Conservation (phyloP, 2,797 vertebrate genomes). For the Gadopsis bispinosus region DNA sequence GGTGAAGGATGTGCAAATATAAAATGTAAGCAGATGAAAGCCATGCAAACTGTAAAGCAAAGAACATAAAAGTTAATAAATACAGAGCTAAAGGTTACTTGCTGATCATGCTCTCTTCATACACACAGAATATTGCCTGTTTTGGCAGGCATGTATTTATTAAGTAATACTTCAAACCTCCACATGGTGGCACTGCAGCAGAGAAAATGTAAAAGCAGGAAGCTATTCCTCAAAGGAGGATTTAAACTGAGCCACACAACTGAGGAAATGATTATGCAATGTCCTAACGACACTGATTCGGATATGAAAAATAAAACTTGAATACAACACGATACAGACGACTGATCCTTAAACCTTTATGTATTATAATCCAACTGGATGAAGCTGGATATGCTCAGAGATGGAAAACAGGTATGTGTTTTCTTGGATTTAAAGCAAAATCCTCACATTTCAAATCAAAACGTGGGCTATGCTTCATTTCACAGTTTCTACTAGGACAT, state of each 20-base stretch:
- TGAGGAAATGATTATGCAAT: constrained; percentile 22
- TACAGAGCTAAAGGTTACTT: constrained; percentile 68
- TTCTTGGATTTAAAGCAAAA: constrained; percentile 20
- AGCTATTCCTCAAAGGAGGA: constrained; percentile 19
- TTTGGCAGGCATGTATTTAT: constrained; percentile 37
- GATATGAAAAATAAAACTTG: constrained; percentile 17
- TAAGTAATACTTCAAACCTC: constrained; percentile 74
- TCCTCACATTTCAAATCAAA: neutral
- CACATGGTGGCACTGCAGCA: constrained; percentile 77
- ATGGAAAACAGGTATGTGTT: constrained; percentile 6
- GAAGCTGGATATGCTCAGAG: neutral
- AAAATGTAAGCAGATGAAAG: constrained; percentile 75
- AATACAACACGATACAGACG: constrained; percentile 13
- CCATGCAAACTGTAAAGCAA: constrained; percentile 79
- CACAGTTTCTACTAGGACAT: constrained; percentile 24
- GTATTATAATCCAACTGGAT: constrained; percentile 1
- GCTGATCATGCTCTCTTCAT: constrained; percentile 50
- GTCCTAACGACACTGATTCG: constrained; percentile 13
- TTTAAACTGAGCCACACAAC: constrained; percentile 18
- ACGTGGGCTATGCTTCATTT: constrained; percentile 22
- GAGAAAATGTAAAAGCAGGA: constrained; percentile 45
- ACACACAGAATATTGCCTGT: constrained; percentile 34
- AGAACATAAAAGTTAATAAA: constrained; percentile 65
- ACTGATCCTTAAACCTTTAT: constrained; percentile 4
- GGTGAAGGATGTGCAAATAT: constrained; percentile 75